Evolutionary conservation across 2,113 vertebrate species (phyloP).

Genomic region (Vimba vimba): DNA sequence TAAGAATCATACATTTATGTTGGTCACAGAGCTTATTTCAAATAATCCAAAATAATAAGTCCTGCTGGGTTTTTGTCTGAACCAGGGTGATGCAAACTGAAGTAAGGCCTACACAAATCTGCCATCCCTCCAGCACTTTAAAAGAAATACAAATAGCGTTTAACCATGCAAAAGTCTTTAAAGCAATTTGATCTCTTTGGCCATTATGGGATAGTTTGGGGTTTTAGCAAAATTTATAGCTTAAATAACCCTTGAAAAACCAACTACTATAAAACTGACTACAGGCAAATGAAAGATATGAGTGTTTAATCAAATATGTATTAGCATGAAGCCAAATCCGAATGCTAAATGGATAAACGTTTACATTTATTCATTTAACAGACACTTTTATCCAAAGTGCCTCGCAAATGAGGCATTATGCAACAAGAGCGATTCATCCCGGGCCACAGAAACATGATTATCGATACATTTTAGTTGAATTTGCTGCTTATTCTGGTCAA

Average conservation of each 20-base stretch:
- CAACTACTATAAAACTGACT: background rate
- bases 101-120: too few relatives aligned
- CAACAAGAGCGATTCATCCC: background rate
- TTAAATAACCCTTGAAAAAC: background rate
- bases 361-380: background rate
- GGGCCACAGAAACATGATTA: background rate
- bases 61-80: background rate
- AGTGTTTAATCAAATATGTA: background rate
- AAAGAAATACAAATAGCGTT: too few relatives aligned
- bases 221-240: background rate
- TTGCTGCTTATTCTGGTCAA: background rate
- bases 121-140: too few relatives aligned
- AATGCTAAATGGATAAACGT: background rate
- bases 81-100: too few relatives aligned
- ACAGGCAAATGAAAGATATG: background rate
- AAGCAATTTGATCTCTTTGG: background rate
- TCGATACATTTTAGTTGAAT: background rate
- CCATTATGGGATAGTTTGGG: slow-evolving; percentile 1
- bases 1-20: background rate
- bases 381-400: background rate
- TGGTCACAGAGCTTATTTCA: background rate
- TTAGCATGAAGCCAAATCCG: background rate
- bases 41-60: background rate
- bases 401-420: background rate
- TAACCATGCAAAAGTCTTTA: background rate